Evolutionary conservation across 2,113 vertebrate genomes (phyloP), one percentile per base, ranked within the genome.

Genomic region (Protomyctophum bolini): DNA sequence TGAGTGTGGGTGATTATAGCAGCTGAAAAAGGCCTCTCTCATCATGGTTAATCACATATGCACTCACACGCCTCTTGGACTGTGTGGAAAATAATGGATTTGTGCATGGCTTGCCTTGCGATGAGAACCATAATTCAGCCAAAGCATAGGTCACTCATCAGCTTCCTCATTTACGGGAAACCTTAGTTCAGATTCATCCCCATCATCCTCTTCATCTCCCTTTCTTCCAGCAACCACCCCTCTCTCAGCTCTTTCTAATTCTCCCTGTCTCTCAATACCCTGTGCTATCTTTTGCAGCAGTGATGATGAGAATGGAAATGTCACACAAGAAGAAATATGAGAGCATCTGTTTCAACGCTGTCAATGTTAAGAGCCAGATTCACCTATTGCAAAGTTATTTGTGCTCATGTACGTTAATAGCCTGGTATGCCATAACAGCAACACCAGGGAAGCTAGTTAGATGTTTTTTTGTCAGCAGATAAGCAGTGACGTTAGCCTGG

Each of bases 281-380:
- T 8, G 21, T 76, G 62, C 76, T 80, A 83, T 87, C 83, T 86
- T 41, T 84, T 77, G 74, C 68, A 73, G 49, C 75, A 46, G 28
- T 83, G 70, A 82, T 68, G 68, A 80, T 68, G 68, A 80, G 68
- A 54, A 50, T 52, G 49, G 15, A 85, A 88, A 87, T 83, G 80
- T 78, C 76, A 87, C 64, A 66, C 70, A 8, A 47, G 15, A 47
- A 75, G 64, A 41, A 68, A 9, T 50, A 60, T 6, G 21, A 66
- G 47, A 73, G 29, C 65, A 76, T 74, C 58, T n/a, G 29, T 76
- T 78, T 83, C 58, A 45, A 70, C 6, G 15, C 29, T 14, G n/a
- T 78, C 50, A 50, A 29, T 9, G n/a, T 21, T 12, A 7, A 6
- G 15, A 15, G 49, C 73, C 58, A 6, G 54, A 64, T 63, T 70